Conservation (phyloP, 1,140 invertebrate species). For the Bombus ignitus region DNA sequence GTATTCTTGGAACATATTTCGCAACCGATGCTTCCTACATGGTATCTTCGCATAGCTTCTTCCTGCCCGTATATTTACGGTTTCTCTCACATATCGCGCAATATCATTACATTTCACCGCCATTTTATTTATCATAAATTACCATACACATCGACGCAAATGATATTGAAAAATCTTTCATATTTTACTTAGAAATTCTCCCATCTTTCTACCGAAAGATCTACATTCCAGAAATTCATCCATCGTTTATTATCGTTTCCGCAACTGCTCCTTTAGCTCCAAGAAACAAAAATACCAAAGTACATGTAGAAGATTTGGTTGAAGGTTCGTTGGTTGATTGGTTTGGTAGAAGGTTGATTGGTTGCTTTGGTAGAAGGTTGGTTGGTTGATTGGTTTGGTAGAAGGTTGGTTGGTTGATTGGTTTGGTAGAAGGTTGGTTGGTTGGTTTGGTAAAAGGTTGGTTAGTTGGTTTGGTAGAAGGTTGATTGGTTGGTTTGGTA, state of each 20-base stretch:
- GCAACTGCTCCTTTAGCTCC: accelerated
- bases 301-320: too few relatives aligned
- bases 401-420: too few relatives aligned
- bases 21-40: background rate
- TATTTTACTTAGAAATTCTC: background rate
- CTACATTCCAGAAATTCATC: background rate
- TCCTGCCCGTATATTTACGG: background rate
- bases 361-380: too few relatives aligned
- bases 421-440: too few relatives aligned
- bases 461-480: too few relatives aligned
- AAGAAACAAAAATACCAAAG: too few relatives aligned
- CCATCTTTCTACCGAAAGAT: background rate
- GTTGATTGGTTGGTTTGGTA: too few relatives aligned
- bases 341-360: too few relatives aligned
- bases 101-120: background rate
- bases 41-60: background rate
- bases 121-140: background rate
- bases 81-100: background rate
- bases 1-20: background rate
- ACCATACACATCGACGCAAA: background rate
- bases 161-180: background rate
- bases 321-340: too few relatives aligned
- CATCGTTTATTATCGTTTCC: background rate
- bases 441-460: too few relatives aligned
- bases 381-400: too few relatives aligned